Base-by-base conservation (phyloP, 1,140 invertebrate species). In the Yoshiicerus persimilis region DNA sequence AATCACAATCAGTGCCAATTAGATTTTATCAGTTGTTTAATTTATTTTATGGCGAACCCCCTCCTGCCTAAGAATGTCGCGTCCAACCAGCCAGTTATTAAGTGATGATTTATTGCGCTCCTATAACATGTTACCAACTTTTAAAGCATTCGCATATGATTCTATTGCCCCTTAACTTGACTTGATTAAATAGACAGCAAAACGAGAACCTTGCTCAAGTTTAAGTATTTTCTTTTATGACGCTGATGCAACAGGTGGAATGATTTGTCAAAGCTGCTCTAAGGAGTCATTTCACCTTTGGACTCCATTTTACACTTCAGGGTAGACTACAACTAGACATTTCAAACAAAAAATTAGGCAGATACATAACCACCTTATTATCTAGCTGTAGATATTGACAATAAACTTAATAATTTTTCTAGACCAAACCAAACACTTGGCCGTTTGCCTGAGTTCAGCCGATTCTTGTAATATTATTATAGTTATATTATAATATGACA, bases 1-100 rank as follows among this genome's bases (percentile, higher is more conserved):
- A 80, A 80, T 80, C 75, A 36, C n/a, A 80, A 38, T 38, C 32
- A 80, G 75, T 80, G 75, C 75, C 75, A 80, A 80, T 80, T 80
- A 80, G 75, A 80, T 80, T 80, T 80, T 80, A 80, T 80, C 75
- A 80, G 75, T 80, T 80, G 75, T 80, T 80, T 80, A 80, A 80
- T 80, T 80, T 80, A 80, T 80, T 80, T 80, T 80, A 80, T 80
- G 36, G 75, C 75, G 13, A 80, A 34, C 75, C 75, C 70, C 75
- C 75, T 80, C 75, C 75, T 80, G 75, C 30, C 38, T 34, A 80
- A 80, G 75, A 80, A 80, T 80, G 30, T 36, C 16, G 16, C 38
- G 75, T 80, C 75, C 32, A 80, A n/a, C 75, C 16, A 80, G 62
- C 75, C 20, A n/a, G 75, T 80, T 80, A 80, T 80, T 80, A 80